These are phyloP conservation scores for Ispidina picta DNA, from an alignment of 2,797 vertebrate species.

Conservation along the genomic window DNA sequence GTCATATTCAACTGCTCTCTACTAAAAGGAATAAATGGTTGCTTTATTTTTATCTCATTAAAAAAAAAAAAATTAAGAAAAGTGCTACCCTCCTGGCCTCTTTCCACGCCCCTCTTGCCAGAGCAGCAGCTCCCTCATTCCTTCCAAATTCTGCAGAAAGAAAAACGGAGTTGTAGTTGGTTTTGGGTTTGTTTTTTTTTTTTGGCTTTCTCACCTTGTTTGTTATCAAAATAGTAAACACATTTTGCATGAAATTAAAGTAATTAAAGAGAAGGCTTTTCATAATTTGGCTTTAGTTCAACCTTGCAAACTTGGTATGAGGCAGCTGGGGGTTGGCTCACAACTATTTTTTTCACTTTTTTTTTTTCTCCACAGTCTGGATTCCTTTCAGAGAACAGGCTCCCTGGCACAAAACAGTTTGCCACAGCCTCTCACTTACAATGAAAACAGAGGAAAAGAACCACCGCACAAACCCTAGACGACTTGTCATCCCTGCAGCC, in stretches of 20 bases:
- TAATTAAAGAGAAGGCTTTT: background rate
- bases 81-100: background rate
- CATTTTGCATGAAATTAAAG: background rate
- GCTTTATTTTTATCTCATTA: background rate
- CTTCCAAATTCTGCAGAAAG: background rate
- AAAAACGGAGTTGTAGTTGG: background rate
- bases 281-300: background rate
- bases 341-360: background rate
- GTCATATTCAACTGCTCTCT: background rate
- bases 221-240: background rate
- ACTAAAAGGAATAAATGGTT: background rate
- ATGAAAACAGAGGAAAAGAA: constrained; percentile 48
- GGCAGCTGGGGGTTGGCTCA: background rate
- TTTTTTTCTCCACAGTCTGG: background rate
- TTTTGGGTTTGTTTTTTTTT: background rate
- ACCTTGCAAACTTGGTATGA: background rate
- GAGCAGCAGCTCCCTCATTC: background rate
- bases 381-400: constrained; percentile 15
- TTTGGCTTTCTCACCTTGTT: background rate
- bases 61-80: background rate
- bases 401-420: background rate
- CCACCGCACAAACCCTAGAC: background rate
- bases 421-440: background rate
- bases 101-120: background rate
- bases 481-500: background rate